Percentiles rank a stretch among this genome's conserved stretches.
These are phyloP conservation scores for Mionectes macconnelli DNA, from an alignment of 2,113 vertebrate genomes.

Conservation along the genomic window DNA sequence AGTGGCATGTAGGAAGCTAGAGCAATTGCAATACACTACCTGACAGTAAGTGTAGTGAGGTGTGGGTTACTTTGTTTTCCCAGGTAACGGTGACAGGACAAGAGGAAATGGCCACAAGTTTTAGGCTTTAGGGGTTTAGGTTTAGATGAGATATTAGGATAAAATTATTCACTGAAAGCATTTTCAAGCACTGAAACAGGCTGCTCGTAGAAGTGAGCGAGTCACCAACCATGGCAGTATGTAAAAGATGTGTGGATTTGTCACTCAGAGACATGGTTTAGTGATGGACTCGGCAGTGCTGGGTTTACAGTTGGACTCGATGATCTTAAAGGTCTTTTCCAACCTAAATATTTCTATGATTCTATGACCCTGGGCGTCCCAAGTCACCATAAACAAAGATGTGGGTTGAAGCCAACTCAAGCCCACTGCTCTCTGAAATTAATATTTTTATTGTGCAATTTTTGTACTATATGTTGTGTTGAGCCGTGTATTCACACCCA, in stretches of 20 bases:
- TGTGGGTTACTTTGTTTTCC: neutral
- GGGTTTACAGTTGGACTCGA: fast-evolving
- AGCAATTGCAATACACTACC: neutral
- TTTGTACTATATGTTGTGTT: neutral
- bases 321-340: neutral
- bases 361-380: neutral
- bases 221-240: fast-evolving
- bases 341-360: neutral
- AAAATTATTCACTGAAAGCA: neutral
- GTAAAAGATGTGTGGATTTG: fast-evolving
- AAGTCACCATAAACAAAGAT: neutral
- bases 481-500: neutral
- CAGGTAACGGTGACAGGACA: neutral
- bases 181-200: neutral
- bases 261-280: fast-evolving
- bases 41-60: neutral
- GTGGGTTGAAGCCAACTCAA: neutral
- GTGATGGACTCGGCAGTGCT: neutral
- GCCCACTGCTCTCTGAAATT: neutral
- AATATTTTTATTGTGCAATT: neutral
- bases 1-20: neutral
- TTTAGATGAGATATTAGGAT: neutral
- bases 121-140: neutral
- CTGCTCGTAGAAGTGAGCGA: neutral
- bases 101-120: neutral